These are phyloP conservation scores for Polyodon spathula DNA, from an alignment of 2,113 vertebrate genomes.

Conservation along the genomic window DNA sequence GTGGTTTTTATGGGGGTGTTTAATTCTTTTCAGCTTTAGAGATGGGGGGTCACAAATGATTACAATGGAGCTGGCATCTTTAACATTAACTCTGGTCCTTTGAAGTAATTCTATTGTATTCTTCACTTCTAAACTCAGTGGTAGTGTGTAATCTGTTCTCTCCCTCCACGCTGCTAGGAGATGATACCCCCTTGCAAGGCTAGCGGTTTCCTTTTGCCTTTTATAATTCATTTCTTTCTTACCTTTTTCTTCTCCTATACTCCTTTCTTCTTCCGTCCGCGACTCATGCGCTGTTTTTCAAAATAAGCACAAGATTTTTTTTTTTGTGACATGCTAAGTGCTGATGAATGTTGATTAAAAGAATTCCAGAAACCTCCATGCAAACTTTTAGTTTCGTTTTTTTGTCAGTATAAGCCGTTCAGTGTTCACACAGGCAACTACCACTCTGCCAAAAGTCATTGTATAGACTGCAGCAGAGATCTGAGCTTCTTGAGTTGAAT, in stretches of 20 bases:
- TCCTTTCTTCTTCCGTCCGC: conserved; percentile 37
- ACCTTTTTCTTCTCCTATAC: too few relatives aligned
- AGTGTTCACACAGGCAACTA: too few relatives aligned
- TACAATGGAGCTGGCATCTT: conserved; percentile 29
- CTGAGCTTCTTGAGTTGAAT: too few relatives aligned
- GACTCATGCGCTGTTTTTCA: conserved; percentile 57
- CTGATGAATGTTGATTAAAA: conserved; percentile 80
- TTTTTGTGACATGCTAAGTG: too few relatives aligned
- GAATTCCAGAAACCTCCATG: conserved; percentile 42
- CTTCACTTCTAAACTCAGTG: too few relatives aligned
- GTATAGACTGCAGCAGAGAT: too few relatives aligned
- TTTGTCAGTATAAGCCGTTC: not conserved
- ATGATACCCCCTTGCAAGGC: conserved; percentile 29
- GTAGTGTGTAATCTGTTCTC: conserved; percentile 29
- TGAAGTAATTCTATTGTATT: too few relatives aligned
- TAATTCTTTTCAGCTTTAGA: too few relatives aligned
- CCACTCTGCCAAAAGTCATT: too few relatives aligned
- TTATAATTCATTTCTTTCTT: conserved; percentile 22
- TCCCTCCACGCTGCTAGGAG: conserved; percentile 29
- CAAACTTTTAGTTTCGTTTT: too few relatives aligned
- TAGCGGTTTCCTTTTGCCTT: conserved; percentile 25
- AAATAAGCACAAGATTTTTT: conserved; percentile 71
- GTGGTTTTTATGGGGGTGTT: conserved; percentile 6
- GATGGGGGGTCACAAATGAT: not conserved
- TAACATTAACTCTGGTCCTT: conserved; percentile 34